Evolutionary conservation across 2,113 vertebrate genomes (phyloP).

Genomic region (Clarias macrocephalus): DNA sequence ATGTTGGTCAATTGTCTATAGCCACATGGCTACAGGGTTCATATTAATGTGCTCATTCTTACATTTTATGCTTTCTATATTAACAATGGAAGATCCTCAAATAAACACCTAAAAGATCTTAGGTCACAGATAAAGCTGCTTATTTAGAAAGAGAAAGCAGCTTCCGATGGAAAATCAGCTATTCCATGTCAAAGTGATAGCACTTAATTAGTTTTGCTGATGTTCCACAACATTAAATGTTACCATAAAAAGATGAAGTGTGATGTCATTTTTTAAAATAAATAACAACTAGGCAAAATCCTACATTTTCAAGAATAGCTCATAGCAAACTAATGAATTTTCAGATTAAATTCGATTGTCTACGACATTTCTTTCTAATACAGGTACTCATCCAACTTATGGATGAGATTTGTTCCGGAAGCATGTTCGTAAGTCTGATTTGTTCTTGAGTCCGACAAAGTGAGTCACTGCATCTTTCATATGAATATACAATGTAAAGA

Average conservation of each 20-base stretch:
- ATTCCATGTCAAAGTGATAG: not conserved
- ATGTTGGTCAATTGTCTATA: not conserved
- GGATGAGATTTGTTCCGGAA: no score
- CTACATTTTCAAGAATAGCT: not conserved
- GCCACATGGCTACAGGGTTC: not conserved
- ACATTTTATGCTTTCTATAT: not conserved
- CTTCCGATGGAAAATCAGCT: not conserved
- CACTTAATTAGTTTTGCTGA: not conserved
- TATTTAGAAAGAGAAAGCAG: not conserved
- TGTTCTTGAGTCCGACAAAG: no score
- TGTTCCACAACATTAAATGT: not conserved
- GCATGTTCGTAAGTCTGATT: no score
- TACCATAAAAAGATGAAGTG: not conserved
- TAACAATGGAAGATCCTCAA: not conserved
- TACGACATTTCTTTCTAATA: not conserved
- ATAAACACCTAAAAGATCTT: not conserved
- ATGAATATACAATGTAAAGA: no score
- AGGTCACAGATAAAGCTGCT: not conserved
- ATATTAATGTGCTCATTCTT: not conserved
- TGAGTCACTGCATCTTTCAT: no score
- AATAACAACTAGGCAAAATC: not conserved
- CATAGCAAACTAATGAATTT: not conserved
- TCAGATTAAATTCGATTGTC: not conserved
- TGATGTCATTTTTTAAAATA: not conserved
- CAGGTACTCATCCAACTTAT: no score